Conservation (phyloP, 1,140 invertebrate species). For the Parasteatoda tepidariorum region DNA sequence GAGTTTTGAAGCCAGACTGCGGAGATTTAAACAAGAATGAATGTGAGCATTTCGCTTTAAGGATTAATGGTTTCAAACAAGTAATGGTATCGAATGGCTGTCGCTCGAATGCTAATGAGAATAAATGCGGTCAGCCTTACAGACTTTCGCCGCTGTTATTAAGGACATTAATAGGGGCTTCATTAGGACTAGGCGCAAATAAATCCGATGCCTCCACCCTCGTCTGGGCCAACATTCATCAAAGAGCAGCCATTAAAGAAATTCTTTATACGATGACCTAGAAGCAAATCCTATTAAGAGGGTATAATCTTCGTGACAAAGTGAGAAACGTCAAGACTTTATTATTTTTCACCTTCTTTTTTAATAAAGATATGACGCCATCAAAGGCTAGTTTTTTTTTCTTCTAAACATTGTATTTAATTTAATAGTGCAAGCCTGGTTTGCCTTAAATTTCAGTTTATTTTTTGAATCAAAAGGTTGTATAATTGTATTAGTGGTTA, state of each 20-base stretch:
- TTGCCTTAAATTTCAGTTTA: too few relatives aligned
- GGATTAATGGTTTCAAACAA: conserved; percentile 33
- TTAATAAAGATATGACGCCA: neutral
- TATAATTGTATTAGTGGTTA: too few relatives aligned
- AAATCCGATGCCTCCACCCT: conserved; percentile 38
- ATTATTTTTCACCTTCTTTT: neutral
- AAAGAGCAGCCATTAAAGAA: conserved; percentile 37
- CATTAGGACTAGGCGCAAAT: conserved; percentile 50
- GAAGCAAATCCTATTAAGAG: conserved; percentile 23
- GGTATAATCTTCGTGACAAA: conserved; percentile 6
- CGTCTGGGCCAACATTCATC: neutral
- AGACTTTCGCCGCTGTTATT: conserved; percentile 22
- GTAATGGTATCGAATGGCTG: conserved; percentile 48
- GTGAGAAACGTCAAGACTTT: conserved; percentile 1
- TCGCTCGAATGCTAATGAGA: conserved; percentile 50
- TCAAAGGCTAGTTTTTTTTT: neutral
- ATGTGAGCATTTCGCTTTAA: neutral
- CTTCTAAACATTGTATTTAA: neutral
- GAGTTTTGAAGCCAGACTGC: neutral
- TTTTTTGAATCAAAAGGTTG: too few relatives aligned
- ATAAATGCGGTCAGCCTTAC: conserved; percentile 45
- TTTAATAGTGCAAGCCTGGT: too few relatives aligned
- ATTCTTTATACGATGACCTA: conserved; percentile 27
- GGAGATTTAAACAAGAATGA: neutral
- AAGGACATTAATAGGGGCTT: conserved; percentile 47